Base-by-base conservation (phyloP, 2,797 vertebrate genomes). In the Siniperca undulata region DNA sequence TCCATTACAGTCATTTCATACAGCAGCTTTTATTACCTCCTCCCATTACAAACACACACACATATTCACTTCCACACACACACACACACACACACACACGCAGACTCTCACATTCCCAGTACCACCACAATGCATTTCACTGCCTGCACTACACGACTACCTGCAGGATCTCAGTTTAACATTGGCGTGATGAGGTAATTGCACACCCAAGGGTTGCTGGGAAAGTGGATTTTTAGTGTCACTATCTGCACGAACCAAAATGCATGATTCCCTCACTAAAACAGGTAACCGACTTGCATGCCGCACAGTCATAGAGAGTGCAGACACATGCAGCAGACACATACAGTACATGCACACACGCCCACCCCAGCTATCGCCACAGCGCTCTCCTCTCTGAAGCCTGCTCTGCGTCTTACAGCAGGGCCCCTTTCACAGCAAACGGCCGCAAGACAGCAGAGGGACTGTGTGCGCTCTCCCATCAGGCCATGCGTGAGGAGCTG, bases 1-100 rank as follows among this genome's bases (percentile, higher is more conserved):
- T 93, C 93, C 93, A 94, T 95, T 94, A 94, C 88, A 92, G 92
- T 89, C 86, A 88, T 92, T 91, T 94, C 91, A 93, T 93, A 90
- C 90, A 89, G 89, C 88, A 80, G 93, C 92, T 94, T 95, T 94
- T 94, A 94, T 92, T 89, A 90, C 93, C 90, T 94, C 85, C 92
- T 92, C 83, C 87, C 83, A 91, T 93, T 91, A 93, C 92, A 91
- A 77, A 89, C 67, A 84, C 86, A 55, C 71, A 70, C 79, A 48
- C 64, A 68, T 68, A 67, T 30, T 30, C 67, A 60, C 59, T 12
- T n/a, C 0, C n/a, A n/a, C n/a, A n/a, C n/a, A n/a, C 77, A 55
- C 80, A 69, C 67, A 66, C 62, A 65, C 64, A 61, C 69, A 81
- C 58, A 73, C 77, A 78, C 60, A 22, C 74, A 80, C 53, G 38